Conservation (phyloP, 2,888 invertebrate species). For the Ypsolopha sequella region DNA sequence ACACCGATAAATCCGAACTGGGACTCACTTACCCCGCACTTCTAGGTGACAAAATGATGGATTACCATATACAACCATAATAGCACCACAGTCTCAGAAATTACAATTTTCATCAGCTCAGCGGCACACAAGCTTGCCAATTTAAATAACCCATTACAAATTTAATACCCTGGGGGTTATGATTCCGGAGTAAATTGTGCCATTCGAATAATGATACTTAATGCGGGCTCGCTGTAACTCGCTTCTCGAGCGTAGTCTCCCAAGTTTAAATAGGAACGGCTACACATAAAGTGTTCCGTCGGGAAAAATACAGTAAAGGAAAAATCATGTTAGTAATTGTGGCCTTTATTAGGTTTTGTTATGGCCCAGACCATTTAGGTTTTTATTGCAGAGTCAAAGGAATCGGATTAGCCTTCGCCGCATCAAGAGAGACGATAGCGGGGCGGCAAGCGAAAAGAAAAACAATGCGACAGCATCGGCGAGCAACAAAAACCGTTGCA, state of each 20-base stretch:
- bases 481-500: conserved; percentile 71
- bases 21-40: neutral
- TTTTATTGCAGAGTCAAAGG: neutral
- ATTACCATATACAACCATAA: neutral
- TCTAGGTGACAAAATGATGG: neutral
- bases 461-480: conserved; percentile 60
- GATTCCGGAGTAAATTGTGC: conserved; percentile 57
- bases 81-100: neutral
- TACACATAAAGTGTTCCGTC: conserved; percentile 10
- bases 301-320: neutral
- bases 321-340: neutral
- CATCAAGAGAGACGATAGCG: conserved; percentile 38
- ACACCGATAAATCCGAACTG: conserved; percentile 1
- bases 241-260: conserved; percentile 17
- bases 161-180: conserved; percentile 49
- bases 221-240: conserved; percentile 46
- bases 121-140: conserved; percentile 27
- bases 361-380: too few species aligned
- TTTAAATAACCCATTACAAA: conserved; percentile 51
- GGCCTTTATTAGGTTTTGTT: neutral
- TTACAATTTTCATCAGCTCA: conserved; percentile 15
- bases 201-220: conserved; percentile 64
- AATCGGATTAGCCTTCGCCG: neutral
- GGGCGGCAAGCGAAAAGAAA: conserved; percentile 42
- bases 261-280: neutral